These are phyloP conservation scores for Dicycla oo DNA, from an alignment of 2,888 invertebrate genomes.

Conservation along the genomic window DNA sequence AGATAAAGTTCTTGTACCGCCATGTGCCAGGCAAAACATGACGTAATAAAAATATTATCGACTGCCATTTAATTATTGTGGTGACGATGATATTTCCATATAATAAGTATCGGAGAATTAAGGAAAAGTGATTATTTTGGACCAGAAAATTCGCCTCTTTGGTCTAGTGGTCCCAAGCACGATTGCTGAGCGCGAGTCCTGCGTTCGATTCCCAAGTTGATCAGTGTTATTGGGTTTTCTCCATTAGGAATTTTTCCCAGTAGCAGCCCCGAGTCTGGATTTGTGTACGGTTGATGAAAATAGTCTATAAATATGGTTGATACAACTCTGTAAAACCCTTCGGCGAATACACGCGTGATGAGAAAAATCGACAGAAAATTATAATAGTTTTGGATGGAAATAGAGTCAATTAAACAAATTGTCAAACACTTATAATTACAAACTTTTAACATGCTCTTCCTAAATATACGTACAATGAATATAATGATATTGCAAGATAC, in stretches of 20 bases:
- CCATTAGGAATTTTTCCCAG: background rate
- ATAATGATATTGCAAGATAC: slow-evolving; percentile 23
- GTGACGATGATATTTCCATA: slow-evolving; percentile 27
- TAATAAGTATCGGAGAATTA: slow-evolving; percentile 23
- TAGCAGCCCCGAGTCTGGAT: too few relatives aligned
- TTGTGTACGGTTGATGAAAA: background rate
- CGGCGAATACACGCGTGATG: too few relatives aligned
- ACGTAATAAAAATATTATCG: slow-evolving; percentile 38
- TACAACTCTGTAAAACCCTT: too few relatives aligned
- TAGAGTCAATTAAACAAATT: too few relatives aligned
- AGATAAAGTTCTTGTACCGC: slow-evolving; percentile 59
- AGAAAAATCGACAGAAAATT: too few relatives aligned
- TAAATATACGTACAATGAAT: background rate
- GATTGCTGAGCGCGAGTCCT: too few relatives aligned
- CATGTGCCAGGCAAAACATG: slow-evolving; percentile 64
- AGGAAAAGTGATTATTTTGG: slow-evolving; percentile 13
- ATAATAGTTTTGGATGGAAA: too few relatives aligned
- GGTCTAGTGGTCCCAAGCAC: too few relatives aligned
- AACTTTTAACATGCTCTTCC: background rate
- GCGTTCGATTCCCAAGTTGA: too few relatives aligned
- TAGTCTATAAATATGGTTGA: background rate
- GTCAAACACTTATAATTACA: too few relatives aligned
- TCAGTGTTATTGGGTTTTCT: too few relatives aligned
- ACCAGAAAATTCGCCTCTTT: too few relatives aligned
- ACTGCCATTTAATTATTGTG: slow-evolving; percentile 51